Evolutionary conservation across 2,113 vertebrate genomes (phyloP), one percentile per base, ranked within the genome.

Genomic region (Sinocyclocheilus anshuiensis): DNA sequence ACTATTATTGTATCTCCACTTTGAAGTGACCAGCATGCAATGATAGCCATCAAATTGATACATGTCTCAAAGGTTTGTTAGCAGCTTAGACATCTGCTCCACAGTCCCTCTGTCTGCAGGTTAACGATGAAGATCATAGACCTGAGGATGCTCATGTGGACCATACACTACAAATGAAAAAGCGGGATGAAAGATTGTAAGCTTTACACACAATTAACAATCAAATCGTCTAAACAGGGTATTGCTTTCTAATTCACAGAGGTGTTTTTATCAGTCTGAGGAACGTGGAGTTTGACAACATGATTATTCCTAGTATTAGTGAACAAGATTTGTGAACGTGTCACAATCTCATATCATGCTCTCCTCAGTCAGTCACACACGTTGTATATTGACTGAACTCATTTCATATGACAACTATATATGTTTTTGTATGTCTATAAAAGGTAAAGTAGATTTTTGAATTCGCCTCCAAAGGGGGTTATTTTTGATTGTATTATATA

Each of bases 391-490:
- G 57, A 39, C 78, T 81, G 78, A 65, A 81, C 36, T 45, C 36
- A 61, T 81, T 81, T 81, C 57, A 77, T 77, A 77, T 53, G 45
- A 39, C 16, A 39, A 36, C 8, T 59, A 36, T 39, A 80, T 5
- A 80, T 80, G 57, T 86, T 84, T 74, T 61, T 84, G 33, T 84
- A 84, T 84, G 86, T 84, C 65, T 45, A 63, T 63, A 50, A 39
- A 50, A 42, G 63, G 67, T 63, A 48, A 87, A 74, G 36, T 72
- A 81, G 75, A 74, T 83, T 85, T 61, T 80, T 59, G 50, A 83
- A 78, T 78, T 78, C 72, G 26, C 78, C 63, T 79, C 84, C 53
- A 55, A 55, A 20, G 29, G 36, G 57, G 7, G 69, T 78, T n/a
- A 76, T 85, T 85, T 85, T 72, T 42, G 83, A 67, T 81, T 76